Evolutionary conservation across 2,113 vertebrate species (phyloP).

Genomic region (Tretioscincus oriximinensis): DNA sequence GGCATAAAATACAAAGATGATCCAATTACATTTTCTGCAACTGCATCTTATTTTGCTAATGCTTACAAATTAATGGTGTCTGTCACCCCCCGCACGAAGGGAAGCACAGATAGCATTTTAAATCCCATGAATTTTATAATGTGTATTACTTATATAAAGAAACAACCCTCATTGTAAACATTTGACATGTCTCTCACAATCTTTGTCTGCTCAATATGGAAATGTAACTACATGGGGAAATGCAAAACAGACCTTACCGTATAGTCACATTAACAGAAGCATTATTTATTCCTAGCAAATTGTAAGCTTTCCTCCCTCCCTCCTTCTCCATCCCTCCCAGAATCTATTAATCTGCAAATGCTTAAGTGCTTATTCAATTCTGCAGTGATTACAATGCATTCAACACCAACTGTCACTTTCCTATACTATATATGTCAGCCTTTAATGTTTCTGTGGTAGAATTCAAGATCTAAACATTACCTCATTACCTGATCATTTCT

Average conservation of each 20-base stretch:
- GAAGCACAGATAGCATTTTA: constrained; percentile 47
- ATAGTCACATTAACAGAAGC: neutral
- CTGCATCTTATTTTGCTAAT: constrained; percentile 69
- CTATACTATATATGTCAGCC: neutral
- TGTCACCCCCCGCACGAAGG: constrained; percentile 45
- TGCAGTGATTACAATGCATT: neutral
- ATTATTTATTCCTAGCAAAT: constrained; percentile 37
- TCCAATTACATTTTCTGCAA: constrained; percentile 64
- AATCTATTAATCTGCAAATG: neutral
- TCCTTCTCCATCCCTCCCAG: neutral
- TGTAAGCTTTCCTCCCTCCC: neutral
- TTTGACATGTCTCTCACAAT: constrained; percentile 43
- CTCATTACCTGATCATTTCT: neutral
- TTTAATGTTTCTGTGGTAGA: neutral
- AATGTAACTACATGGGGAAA: constrained; percentile 33
- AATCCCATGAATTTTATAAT: constrained; percentile 50
- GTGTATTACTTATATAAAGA: constrained; percentile 42
- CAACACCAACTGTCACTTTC: neutral
- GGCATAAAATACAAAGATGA: constrained; percentile 68
- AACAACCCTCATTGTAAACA: constrained; percentile 42
- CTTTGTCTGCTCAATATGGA: constrained; percentile 56
- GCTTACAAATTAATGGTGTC: constrained; percentile 68
- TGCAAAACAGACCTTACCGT: constrained; percentile 20
- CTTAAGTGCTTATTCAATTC: neutral
- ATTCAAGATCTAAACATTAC: constrained; percentile 4